Evolutionary conservation across 2,113 vertebrate genomes (phyloP).

Genomic region (Galbula dea): DNA sequence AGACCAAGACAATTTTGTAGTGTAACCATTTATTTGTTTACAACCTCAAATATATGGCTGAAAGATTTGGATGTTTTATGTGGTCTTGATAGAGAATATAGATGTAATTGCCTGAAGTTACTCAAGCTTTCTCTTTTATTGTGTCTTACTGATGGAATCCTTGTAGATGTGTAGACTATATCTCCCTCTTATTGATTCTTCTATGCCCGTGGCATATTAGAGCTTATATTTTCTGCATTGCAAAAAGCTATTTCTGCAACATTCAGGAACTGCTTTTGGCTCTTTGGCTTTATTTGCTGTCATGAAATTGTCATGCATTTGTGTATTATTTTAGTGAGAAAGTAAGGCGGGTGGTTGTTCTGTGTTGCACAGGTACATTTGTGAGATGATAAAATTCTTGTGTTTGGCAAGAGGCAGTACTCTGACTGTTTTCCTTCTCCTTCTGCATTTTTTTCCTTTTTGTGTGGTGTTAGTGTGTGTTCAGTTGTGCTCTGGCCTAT

Average conservation of each 20-base stretch:
- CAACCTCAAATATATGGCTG: not conserved
- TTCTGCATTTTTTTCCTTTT: not conserved
- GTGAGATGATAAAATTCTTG: not conserved
- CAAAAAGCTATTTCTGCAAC: slow-evolving; percentile 32
- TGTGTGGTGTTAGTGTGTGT: not conserved
- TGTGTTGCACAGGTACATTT: not conserved
- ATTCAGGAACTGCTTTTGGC: slow-evolving; percentile 10
- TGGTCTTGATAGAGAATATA: slow-evolving; percentile 1
- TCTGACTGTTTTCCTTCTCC: not conserved
- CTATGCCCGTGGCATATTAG: slow-evolving; percentile 12
- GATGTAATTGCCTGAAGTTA: slow-evolving; percentile 56
- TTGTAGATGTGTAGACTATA: not conserved
- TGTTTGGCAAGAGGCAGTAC: not conserved
- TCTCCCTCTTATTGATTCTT: slow-evolving; percentile 47
- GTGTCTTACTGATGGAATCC: slow-evolving; percentile 33
- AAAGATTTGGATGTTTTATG: not conserved
- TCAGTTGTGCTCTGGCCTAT: not conserved
- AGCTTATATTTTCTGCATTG: slow-evolving; percentile 18
- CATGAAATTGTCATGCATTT: slow-evolving; percentile 11
- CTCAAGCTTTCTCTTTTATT: slow-evolving; percentile 40
- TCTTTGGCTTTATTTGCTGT: not conserved
- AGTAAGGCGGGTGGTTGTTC: not conserved
- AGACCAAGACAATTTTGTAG: not conserved
- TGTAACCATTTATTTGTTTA: slow-evolving; percentile 3
- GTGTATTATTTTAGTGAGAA: not conserved